Evolutionary conservation across 2,113 vertebrate species (phyloP), one percentile per base, ranked within the genome.

Genomic region (Parotia lawesii): DNA sequence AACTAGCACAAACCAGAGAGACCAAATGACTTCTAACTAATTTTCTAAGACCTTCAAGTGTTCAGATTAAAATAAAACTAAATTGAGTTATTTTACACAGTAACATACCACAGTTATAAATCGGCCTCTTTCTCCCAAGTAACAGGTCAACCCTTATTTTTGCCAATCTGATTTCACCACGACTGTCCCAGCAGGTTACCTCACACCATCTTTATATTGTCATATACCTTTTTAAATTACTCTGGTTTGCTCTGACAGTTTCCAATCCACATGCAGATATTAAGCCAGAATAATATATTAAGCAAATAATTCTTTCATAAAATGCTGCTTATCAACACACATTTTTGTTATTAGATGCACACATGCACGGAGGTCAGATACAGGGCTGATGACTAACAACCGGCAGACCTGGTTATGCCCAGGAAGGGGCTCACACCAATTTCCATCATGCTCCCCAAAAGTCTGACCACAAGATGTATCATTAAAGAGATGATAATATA

Each of bases 141-240:
- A 89, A 73, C 48, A 90, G 44, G 37, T 90, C 72, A 85, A 19
- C 29, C 7, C 14, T 88, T 84, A 53, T 77, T 90, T 66, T 87
- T 90, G 45, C 91, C 82, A 85, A 74, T 70, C 33, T 73, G 64
- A 91, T 95, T 94, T 96, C 91, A 95, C 44, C 87, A 74, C 2
- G 0, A 42, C 38, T 45, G 56, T 91, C 93, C 69, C 96, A 93
- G 40, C n/a, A 76, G 71, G 42, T 90, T 89, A 47, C 54, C 51
- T 91, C 51, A 83, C 85, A 73, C 85, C 61, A 80, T 60, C 64
- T 90, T 95, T 80, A 40, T 76, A 62, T 18, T 50, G 35, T 56
- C 44, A 28, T 47, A 79, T 24, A 62, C 47, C 22, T 87, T 87
- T 90, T 62, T 66, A 76, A 91, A 95, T 90, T 71, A 67, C 33